phyloP scores from a whole-genome alignment of 2,888 invertebrate genomes.

The Drosophila paucipuncta region DNA sequence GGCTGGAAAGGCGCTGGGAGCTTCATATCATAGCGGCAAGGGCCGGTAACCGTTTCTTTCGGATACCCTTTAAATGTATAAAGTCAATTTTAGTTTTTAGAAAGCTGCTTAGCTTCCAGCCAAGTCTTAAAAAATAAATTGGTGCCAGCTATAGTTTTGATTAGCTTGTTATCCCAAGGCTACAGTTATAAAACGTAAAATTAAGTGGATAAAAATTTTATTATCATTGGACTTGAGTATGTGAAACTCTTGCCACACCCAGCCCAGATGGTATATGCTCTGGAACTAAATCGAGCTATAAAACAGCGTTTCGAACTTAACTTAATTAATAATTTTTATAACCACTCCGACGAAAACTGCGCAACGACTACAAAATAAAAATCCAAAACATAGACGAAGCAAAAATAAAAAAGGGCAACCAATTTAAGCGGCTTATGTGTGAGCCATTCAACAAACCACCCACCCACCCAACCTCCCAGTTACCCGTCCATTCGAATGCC shows the following conservation, averaged over 20 bases:
- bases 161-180: background rate
- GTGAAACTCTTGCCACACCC: constrained; percentile 14
- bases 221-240: background rate
- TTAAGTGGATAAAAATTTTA: constrained; percentile 1
- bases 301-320: constrained; percentile 64
- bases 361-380: constrained; percentile 24
- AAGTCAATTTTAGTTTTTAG: background rate
- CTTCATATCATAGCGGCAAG: background rate
- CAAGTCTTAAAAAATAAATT: background rate
- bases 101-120: background rate
- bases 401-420: constrained; percentile 49
- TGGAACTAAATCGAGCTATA: constrained; percentile 30
- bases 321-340: constrained; percentile 70
- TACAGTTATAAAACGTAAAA: constrained; percentile 6
- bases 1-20: background rate
- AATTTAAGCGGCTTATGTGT: constrained; percentile 68
- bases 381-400: constrained; percentile 19
- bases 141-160: background rate
- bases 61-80: background rate
- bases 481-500: constrained; percentile 1
- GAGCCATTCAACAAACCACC: constrained; percentile 15
- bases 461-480: background rate
- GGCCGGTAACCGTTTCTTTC: background rate
- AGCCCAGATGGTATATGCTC: background rate
- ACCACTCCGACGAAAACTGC: constrained; percentile 21